Base-by-base conservation (phyloP, 2,113 vertebrate genomes). In the Acrocephalus arundinaceus region DNA sequence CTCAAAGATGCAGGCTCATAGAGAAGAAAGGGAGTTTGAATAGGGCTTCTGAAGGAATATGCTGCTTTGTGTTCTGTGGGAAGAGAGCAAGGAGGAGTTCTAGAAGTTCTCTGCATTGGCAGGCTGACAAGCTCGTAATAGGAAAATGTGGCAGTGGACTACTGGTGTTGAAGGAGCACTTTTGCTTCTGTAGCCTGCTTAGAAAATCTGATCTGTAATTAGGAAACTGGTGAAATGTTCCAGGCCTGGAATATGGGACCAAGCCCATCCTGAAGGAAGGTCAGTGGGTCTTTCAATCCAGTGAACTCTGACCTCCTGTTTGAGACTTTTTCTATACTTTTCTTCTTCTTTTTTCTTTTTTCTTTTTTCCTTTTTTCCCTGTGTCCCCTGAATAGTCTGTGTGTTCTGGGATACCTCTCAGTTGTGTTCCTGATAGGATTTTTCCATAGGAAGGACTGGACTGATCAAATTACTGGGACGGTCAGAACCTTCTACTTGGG, bases 31-130 rank as follows among this genome's bases (percentile, higher is more conserved):
- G 51, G 59, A 89, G 76, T 37, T 72, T 84, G 85, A 96, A 94
- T 70, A 83, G 82, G 65, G 72, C 59, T 90, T 96, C 95, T 88
- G 88, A 93, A 92, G 95, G 76, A 88, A 94, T 94, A 94, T 83
- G 67, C 49, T 88, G 63, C 75, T 96, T 88, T 93, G 75, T 88
- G 67, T 84, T 87, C 79, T 90, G 55, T 93, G 86, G 80, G 63
- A 91, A 91, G 89, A 90, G 39, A 87, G 82, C 85, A 92, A 96
- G 84, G 81, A 94, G 87, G 89, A 93, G 75, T 95, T 93, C 91
- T 95, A 79, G 89, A 94, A 92, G 73, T 90, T 86, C 55, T 96
- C 83, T 95, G 87, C 62, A 33, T n/a, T 90, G 77, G 80, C 68
- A 75, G 18, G 58, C 55, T 92, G 84, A 75, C 90, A 87, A 89